Base-by-base conservation (phyloP, 1,140 invertebrate genomes). In the Sminthurinus signatus region DNA sequence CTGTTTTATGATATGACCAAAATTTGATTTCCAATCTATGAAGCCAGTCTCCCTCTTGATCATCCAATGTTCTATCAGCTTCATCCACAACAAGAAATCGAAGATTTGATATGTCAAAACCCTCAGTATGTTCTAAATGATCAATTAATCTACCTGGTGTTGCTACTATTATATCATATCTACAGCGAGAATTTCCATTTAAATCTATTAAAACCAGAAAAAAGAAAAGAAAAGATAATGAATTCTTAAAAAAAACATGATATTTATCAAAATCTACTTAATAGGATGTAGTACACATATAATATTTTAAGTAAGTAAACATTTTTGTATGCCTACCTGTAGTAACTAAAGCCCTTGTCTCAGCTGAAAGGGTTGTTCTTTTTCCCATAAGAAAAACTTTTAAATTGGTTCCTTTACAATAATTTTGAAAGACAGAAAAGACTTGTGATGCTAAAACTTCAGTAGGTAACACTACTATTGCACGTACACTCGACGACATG, bases 131-230 rank as follows among this genome's bases (percentile, higher is more conserved):
- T 76, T 87, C 85, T 59, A 98, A 80, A 78, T 98, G 95, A 77
- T 97, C 92, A 8, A 96, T 85, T 29, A 99, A 77, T 67, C 93
- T 83, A 31, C 94, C 94, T 46, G 93, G 91, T 31, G 96, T 98
- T 25, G 91, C 89, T 0, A 99, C 85, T 32, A 98, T 78, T 71
- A 99, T 92, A 76, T 99, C 17, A 86, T 84, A 65, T 39, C 65
- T 69, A 2, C 65, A 46, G 2, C 70, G 60, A 5, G 54, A 19
- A 51, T 72, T 64, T 23, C 69, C 62, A 50, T 68, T 60, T 8
- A 48, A 25, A 68, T 31, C 48, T 59, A 29, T 27, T 36, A 36
- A 55, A 54, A 51, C 8, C 21, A 43, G 4, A 42, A 58, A 42
- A 58, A 39, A 15, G 4, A 23, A 39, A 58, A 39, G 15, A 8